Percentiles rank a stretch among this genome's conserved stretches.
These are phyloP conservation scores for Okamejei kenojei DNA, from an alignment of 2,797 vertebrate genomes.

Conservation along the genomic window DNA sequence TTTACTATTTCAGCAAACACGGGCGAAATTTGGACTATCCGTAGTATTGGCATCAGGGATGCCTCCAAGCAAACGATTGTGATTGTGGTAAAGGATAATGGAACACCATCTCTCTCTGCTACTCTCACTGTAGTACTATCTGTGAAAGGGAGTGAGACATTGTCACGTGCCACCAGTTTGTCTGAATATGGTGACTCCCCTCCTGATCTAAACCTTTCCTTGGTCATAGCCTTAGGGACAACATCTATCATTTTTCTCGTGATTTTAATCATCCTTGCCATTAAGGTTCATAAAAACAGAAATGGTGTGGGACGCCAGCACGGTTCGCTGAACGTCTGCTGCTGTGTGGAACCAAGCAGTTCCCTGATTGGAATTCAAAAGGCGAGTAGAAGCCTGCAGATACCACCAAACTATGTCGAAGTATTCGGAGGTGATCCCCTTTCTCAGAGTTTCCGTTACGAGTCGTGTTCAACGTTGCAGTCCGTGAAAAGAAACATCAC, in stretches of 20 bases:
- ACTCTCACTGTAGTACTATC: neutral
- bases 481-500: too few relatives aligned
- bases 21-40: slow-evolving; percentile 1
- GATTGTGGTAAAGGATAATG: neutral
- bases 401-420: neutral
- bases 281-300: neutral
- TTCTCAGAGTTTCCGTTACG: neutral
- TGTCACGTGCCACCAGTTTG: neutral
- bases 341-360: neutral
- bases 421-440: neutral
- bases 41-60: neutral
- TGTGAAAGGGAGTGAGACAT: neutral
- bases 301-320: neutral
- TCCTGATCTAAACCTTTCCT: neutral
- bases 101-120: neutral
- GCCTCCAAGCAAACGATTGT: neutral
- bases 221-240: neutral
- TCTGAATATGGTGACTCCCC: neutral
- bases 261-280: neutral
- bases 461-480: neutral
- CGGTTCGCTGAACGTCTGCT: neutral
- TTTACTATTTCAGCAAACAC: slow-evolving; percentile 35
- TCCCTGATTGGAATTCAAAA: neutral
- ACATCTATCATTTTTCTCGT: neutral
- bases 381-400: neutral